Conservation (phyloP, 2,113 vertebrate genomes). For the Phrynosoma blainvillii region DNA sequence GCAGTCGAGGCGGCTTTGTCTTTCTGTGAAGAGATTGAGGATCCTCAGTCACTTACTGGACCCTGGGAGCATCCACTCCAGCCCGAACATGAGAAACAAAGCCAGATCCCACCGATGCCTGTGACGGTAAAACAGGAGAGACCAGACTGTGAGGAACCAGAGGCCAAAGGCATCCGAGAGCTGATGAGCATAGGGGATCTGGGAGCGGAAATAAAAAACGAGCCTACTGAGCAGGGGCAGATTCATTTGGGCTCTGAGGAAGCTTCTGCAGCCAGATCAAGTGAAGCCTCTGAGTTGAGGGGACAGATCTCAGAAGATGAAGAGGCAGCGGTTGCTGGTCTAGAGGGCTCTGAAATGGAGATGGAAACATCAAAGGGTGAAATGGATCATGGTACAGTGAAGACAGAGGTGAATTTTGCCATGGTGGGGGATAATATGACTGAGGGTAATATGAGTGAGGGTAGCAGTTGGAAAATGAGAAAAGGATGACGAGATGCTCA, state of each 20-base stretch:
- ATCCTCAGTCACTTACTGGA: slow-evolving; percentile 88
- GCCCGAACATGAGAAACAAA: slow-evolving; percentile 77
- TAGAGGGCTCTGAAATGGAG: slow-evolving; percentile 72
- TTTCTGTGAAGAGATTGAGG: slow-evolving; percentile 93
- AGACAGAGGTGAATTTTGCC: slow-evolving; percentile 77
- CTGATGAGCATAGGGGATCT: slow-evolving; percentile 76
- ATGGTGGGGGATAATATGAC: background rate
- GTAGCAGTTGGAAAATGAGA: slow-evolving; percentile 47
- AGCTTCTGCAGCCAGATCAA: slow-evolving; percentile 56
- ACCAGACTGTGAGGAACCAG: slow-evolving; percentile 76
- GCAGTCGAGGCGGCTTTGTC: slow-evolving; percentile 96
- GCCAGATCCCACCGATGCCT: slow-evolving; percentile 71
- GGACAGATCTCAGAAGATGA: slow-evolving; percentile 75
- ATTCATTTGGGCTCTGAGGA: slow-evolving; percentile 70
- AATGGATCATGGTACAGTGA: slow-evolving; percentile 67
- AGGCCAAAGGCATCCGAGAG: slow-evolving; percentile 76
- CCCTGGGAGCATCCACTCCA: slow-evolving; percentile 89
- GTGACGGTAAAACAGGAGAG: slow-evolving; percentile 84
- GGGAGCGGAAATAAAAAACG: slow-evolving; percentile 77
- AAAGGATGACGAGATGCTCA: slow-evolving; percentile 46
- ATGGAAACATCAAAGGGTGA: slow-evolving; percentile 71
- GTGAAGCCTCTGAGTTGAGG: slow-evolving; percentile 75
- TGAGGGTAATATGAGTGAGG: slow-evolving; percentile 31
- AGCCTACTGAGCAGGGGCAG: slow-evolving; percentile 76
- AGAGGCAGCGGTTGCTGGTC: slow-evolving; percentile 54